Base-by-base conservation (phyloP, 2,888 invertebrate genomes). In the Phrixothrix hirtus region DNA sequence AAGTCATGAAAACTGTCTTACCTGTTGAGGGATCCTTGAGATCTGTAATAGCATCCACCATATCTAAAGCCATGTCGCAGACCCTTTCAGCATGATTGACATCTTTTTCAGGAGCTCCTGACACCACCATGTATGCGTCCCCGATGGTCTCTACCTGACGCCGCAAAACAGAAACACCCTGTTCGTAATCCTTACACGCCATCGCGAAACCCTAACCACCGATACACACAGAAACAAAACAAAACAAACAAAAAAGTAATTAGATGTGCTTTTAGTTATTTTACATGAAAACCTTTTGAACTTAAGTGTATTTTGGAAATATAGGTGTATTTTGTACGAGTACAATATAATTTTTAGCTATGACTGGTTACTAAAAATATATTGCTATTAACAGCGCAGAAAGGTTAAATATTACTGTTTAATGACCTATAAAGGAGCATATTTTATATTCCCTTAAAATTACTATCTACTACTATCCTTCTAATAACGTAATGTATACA, bases 111-210 rank as follows among this genome's bases (percentile, higher is more conserved):
- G 96, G 96, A 0, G 95, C 95, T 0, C 97, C 97, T 0, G 94
- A 91, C 0, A 96, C 97, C 0, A 96, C 94, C 96, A 98, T 96
- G 73, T 97, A 98, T 0, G 97, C 97, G 71, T 98, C 97, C 0
- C 97, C 96, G 61, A 97, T 96, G 0, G 97, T 97, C 78, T 97
- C 97, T 27, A 95, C 93, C 93, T 94, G 72, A 16, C 66, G 60
- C 46, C 44, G 43, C 54, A 58, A 55, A 56, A 52, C 48, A 58
- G 32, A 57, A 53, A 43, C 34, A 49, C 47, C 51, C 49, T 36
- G 14, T 43, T 46, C 50, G 56, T 58, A 55, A 59, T 48, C 55
- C 51, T 44, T 54, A 45, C 37, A 46, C 44, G 43, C 47, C 31
- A 54, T 41, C 37, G 41, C 49, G 43, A 39, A 52, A 52, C 45